A percentile compares a stretch with the other conserved stretches of the same genome.
phyloP scores from a whole-genome alignment of 1,140 invertebrate genomes.

The Coenobita brevimanus region DNA sequence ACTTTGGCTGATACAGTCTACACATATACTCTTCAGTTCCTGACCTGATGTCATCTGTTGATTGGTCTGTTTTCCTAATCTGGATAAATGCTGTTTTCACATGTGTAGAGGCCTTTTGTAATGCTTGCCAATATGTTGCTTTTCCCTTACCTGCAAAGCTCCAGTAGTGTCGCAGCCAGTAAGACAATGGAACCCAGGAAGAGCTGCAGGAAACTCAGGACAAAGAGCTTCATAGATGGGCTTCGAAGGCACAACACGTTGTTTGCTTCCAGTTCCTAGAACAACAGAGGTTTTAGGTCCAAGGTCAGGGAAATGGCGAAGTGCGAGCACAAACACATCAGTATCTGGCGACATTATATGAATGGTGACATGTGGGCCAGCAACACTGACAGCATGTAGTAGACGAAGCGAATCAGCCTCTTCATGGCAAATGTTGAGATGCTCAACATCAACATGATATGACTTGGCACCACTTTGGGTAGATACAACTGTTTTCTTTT shows the following conservation, averaged over 20 bases:
- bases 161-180: neutral
- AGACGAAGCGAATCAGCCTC: neutral
- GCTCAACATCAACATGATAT: neutral
- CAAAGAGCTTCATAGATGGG: neutral
- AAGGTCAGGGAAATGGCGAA: neutral
- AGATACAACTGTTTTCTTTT: neutral
- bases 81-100: no score
- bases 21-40: no score
- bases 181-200: neutral
- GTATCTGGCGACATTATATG: neutral
- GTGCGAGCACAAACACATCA: conserved; percentile 5
- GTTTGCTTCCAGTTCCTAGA: neutral
- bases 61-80: no score
- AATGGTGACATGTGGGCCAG: neutral
- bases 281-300: neutral
- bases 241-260: neutral
- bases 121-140: neutral
- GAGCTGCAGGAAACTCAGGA: neutral
- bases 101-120: no score
- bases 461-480: neutral
- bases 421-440: neutral
- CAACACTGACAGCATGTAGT: no score
- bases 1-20: no score
- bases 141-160: neutral
- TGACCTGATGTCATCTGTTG: no score